Conservation (phyloP, 1,140 invertebrate species). For the Adoxophyes honmai region DNA sequence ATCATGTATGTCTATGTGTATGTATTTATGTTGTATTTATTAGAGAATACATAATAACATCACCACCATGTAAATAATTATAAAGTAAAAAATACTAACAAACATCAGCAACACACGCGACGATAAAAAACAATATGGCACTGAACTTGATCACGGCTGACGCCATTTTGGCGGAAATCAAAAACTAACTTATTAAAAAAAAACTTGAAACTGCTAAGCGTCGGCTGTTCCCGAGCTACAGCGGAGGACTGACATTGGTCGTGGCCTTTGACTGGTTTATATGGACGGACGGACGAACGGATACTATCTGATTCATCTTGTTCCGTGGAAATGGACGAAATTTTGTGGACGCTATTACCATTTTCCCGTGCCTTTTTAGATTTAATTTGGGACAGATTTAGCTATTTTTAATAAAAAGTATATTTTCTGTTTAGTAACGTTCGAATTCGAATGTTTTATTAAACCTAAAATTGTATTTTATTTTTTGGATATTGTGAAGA, state of each 20-base stretch:
- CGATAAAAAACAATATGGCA: slow-evolving; percentile 58
- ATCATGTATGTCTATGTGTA: no score
- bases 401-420: no score
- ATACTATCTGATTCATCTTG: slow-evolving; percentile 43
- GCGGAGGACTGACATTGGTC: slow-evolving; percentile 52
- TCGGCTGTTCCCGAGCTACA: slow-evolving; percentile 37
- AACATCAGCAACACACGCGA: slow-evolving; percentile 49
- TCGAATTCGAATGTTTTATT: no score
- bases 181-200: slow-evolving; percentile 42
- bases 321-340: slow-evolving; percentile 34
- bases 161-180: slow-evolving; percentile 43
- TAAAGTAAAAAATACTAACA: slow-evolving; percentile 45
- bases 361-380: no score
- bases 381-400: no score
- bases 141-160: slow-evolving; percentile 66
- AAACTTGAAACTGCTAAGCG: slow-evolving; percentile 32
- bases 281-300: slow-evolving; percentile 34
- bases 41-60: background rate
- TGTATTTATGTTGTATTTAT: background rate
- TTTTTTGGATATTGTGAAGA: no score
- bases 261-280: slow-evolving; percentile 55
- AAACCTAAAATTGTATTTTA: no score
- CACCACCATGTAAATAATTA: slow-evolving; percentile 17
- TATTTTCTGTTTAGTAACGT: no score
- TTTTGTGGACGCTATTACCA: no score